Evolutionary conservation across 2,113 vertebrate species (phyloP).

Genomic region (Leucosticte australis): DNA sequence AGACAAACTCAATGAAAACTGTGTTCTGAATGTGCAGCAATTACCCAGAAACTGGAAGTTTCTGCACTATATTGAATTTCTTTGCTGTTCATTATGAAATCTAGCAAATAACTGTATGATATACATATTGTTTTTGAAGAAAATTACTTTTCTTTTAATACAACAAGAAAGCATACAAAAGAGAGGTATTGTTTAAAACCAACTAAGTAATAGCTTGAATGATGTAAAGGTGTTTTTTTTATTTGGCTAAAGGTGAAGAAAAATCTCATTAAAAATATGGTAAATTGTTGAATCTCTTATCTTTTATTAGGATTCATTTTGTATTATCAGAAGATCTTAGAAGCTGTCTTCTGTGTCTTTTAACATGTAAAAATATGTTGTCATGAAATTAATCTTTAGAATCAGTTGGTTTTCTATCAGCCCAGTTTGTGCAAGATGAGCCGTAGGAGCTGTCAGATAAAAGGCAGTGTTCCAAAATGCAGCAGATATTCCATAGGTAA

Average conservation of each 20-base stretch:
- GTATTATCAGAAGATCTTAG: neutral
- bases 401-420: neutral
- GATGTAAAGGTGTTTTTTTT: neutral
- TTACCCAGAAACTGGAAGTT: neutral
- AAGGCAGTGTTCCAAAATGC: neutral
- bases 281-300: neutral
- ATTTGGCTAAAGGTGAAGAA: neutral
- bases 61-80: neutral
- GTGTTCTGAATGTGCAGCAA: neutral
- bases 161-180: neutral
- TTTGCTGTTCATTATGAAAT: neutral
- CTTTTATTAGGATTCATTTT: neutral
- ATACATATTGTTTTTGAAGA: neutral
- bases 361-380: neutral
- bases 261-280: neutral
- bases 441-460: neutral
- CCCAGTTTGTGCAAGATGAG: neutral
- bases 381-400: constrained; percentile 6
- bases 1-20: neutral
- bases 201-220: neutral
- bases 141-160: neutral
- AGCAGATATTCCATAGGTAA: neutral
- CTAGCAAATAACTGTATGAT: neutral
- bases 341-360: neutral
- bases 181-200: neutral